These are phyloP conservation scores for Macrotis lagotis DNA, from an alignment of 2,113 vertebrate species.

Conservation along the genomic window DNA sequence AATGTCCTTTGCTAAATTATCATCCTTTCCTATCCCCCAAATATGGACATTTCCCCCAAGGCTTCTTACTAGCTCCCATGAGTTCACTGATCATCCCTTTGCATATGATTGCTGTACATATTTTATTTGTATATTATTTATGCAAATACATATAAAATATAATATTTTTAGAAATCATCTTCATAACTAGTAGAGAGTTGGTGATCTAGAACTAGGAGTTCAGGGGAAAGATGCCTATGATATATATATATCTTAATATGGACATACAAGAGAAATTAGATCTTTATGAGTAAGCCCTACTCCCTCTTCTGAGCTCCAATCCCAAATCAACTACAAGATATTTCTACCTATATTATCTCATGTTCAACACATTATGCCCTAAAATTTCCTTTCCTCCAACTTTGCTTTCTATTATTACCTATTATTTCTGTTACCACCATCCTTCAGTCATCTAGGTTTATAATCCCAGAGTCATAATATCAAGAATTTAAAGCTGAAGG, in stretches of 20 bases:
- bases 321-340: too few relatives aligned
- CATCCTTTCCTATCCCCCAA: not conserved
- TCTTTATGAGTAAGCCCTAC: too few relatives aligned
- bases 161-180: not conserved
- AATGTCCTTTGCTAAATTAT: not conserved
- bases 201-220: not conserved
- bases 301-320: too few relatives aligned
- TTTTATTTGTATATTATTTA: not conserved
- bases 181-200: not conserved
- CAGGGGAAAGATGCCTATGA: not conserved
- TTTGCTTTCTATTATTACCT: too few relatives aligned
- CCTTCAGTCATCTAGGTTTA: too few relatives aligned
- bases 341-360: too few relatives aligned
- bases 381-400: too few relatives aligned
- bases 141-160: not conserved
- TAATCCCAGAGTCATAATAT: too few relatives aligned
- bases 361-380: too few relatives aligned
- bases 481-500: too few relatives aligned
- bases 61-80: not conserved
- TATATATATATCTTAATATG: not conserved
- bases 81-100: not conserved
- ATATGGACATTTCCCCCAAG: not conserved
- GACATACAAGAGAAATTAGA: too few relatives aligned
- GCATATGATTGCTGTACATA: not conserved
- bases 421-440: too few relatives aligned